These are phyloP conservation scores for Synanthedon formicaeformis DNA, from an alignment of 2,888 invertebrate genomes.

Conservation along the genomic window DNA sequence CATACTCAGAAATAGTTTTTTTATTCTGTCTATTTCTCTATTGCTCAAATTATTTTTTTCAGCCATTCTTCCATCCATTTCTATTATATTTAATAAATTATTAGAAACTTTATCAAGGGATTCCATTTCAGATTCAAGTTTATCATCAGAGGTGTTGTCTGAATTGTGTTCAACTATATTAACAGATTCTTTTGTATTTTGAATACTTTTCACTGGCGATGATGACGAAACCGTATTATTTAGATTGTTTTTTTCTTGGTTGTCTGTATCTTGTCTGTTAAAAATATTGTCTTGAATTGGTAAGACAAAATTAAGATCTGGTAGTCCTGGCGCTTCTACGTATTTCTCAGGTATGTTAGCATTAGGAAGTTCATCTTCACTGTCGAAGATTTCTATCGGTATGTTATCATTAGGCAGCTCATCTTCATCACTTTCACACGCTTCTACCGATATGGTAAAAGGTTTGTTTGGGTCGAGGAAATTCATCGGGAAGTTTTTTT, in stretches of 20 bases:
- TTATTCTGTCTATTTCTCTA: constrained; percentile 4
- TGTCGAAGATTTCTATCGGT: background rate
- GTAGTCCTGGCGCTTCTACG: too few species aligned
- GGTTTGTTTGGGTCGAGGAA: background rate
- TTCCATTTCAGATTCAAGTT: background rate
- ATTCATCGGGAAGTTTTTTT: background rate
- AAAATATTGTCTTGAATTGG: too few species aligned
- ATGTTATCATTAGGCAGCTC: background rate
- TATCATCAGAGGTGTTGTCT: background rate
- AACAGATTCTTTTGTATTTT: too few species aligned
- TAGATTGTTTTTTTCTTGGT: too few species aligned
- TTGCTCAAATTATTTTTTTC: background rate
- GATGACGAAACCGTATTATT: too few species aligned
- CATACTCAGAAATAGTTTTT: constrained; percentile 8
- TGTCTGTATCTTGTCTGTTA: too few species aligned
- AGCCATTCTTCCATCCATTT: background rate
- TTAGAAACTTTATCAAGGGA: background rate
- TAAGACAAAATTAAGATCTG: too few species aligned
- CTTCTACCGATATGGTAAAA: background rate
- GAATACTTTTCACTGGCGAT: too few species aligned
- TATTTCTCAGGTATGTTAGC: too few species aligned
- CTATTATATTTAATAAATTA: background rate
- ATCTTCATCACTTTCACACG: background rate
- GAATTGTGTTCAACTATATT: too few species aligned
- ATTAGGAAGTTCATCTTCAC: background rate